Conservation (phyloP, 2,888 invertebrate species). For the Arctia plantaginis region DNA sequence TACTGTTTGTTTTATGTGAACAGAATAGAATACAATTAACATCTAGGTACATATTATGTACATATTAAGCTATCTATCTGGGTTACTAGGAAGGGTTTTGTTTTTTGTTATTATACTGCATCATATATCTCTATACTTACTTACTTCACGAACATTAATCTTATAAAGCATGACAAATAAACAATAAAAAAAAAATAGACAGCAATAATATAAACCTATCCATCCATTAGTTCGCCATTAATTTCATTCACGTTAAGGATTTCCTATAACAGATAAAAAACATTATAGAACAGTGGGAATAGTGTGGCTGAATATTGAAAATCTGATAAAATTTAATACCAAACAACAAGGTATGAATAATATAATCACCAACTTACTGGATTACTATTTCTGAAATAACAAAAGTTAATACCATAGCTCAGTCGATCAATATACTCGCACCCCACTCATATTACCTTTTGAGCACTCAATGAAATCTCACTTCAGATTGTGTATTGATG, state of each 20-base stretch:
- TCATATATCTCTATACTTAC: background rate
- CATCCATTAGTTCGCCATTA: background rate
- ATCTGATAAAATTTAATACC: background rate
- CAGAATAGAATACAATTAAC: background rate
- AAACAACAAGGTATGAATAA: background rate
- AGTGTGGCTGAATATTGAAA: background rate
- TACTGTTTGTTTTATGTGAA: conserved; percentile 4
- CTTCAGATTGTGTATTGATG: conserved; percentile 40
- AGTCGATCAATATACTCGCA: conserved; percentile 17
- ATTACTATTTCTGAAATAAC: background rate
- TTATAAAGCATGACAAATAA: background rate
- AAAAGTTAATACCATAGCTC: background rate
- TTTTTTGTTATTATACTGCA: background rate
- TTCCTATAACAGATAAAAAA: background rate
- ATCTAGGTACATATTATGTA: background rate
- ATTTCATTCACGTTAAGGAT: background rate
- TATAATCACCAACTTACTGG: background rate
- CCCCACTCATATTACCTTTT: conserved; percentile 30
- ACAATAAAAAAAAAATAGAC: background rate
- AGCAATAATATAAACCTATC: background rate
- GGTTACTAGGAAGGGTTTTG: background rate
- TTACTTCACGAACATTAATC: background rate
- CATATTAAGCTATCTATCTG: background rate
- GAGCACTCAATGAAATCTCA: conserved; percentile 41
- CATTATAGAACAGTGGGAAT: background rate